These are phyloP conservation scores for Drosophila navojoa DNA, from an alignment of 1,140 invertebrate species.

Conservation along the genomic window DNA sequence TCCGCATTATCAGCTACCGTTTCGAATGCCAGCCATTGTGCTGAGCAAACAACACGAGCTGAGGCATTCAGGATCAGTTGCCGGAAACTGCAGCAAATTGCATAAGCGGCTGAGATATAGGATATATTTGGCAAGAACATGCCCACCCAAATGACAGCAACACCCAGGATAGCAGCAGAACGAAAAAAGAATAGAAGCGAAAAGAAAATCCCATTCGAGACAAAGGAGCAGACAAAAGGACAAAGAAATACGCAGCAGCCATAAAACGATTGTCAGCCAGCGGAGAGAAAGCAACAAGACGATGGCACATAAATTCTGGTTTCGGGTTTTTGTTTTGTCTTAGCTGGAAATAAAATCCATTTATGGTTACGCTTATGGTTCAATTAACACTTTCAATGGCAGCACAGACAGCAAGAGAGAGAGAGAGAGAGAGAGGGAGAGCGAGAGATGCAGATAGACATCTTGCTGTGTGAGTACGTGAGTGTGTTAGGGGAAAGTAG, in stretches of 20 bases:
- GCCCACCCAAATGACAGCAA: slow-evolving; percentile 56
- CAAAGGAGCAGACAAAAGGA: slow-evolving; percentile 49
- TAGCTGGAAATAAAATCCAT: slow-evolving; percentile 79
- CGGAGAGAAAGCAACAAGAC: slow-evolving; percentile 2
- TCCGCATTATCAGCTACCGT: slow-evolving; percentile 53
- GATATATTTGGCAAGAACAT: slow-evolving; percentile 60
- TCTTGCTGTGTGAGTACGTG: slow-evolving; percentile 40
- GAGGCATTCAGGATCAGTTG: slow-evolving; percentile 11
- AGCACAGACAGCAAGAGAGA: slow-evolving; percentile 7
- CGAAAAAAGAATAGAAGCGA: too few species aligned
- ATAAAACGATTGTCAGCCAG: slow-evolving; percentile 60
- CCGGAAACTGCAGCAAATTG: slow-evolving; percentile 74
- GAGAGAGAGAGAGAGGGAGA: neutral
- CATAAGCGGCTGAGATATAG: slow-evolving; percentile 58
- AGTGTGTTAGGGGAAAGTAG: slow-evolving; percentile 58
- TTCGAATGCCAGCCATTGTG: slow-evolving; percentile 21
- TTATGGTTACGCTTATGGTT: slow-evolving; percentile 83
- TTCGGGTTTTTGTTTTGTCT: slow-evolving; percentile 62
- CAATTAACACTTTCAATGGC: slow-evolving; percentile 80
- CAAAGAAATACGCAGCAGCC: slow-evolving; percentile 47
- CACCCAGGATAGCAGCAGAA: slow-evolving; percentile 43
- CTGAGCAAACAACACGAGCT: slow-evolving; percentile 52
- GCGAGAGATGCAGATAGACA: slow-evolving; percentile 43
- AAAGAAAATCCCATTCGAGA: slow-evolving; percentile 26
- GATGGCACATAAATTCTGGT: slow-evolving; percentile 68